Percentiles rank a stretch among this genome's conserved stretches.
phyloP scores from a whole-genome alignment of 1,140 invertebrate genomes.

The Drosophila pseudoananassae region DNA sequence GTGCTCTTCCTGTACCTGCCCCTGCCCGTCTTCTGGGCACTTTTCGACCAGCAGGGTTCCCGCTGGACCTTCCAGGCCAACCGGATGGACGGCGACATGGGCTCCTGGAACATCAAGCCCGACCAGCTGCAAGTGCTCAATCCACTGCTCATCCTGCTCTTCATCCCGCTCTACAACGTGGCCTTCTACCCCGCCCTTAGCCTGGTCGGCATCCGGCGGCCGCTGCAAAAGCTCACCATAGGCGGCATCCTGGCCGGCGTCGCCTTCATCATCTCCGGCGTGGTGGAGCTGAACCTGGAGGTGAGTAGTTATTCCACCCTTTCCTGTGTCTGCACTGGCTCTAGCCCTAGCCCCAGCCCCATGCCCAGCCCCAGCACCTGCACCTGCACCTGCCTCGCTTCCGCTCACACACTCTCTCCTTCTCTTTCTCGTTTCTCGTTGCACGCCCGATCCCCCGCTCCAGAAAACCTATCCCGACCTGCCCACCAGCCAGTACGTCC shows the following conservation, averaged over 20 bases:
- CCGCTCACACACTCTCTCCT: constrained; percentile 5
- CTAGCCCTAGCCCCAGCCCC: background rate
- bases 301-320: constrained; percentile 48
- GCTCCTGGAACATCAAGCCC: constrained; percentile 88
- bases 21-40: constrained; percentile 92
- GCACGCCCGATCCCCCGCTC: constrained; percentile 38
- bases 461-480: constrained; percentile 87
- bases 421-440: constrained; percentile 46
- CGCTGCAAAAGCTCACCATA: constrained; percentile 86
- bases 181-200: constrained; percentile 87
- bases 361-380: constrained; percentile 22
- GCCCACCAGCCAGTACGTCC: constrained; percentile 86
- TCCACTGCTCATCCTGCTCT: constrained; percentile 90
- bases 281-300: constrained; percentile 93
- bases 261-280: constrained; percentile 94
- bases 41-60: constrained; percentile 94
- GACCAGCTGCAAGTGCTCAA: constrained; percentile 94
- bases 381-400: constrained; percentile 9
- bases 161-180: constrained; percentile 92
- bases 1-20: constrained; percentile 91
- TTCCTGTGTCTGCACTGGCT: background rate
- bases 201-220: constrained; percentile 84
- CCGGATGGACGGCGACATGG: constrained; percentile 93
- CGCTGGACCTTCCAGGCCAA: constrained; percentile 97
- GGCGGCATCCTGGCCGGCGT: constrained; percentile 93